Conservation (phyloP, 2,888 invertebrate genomes). For the Xylota segnis region DNA sequence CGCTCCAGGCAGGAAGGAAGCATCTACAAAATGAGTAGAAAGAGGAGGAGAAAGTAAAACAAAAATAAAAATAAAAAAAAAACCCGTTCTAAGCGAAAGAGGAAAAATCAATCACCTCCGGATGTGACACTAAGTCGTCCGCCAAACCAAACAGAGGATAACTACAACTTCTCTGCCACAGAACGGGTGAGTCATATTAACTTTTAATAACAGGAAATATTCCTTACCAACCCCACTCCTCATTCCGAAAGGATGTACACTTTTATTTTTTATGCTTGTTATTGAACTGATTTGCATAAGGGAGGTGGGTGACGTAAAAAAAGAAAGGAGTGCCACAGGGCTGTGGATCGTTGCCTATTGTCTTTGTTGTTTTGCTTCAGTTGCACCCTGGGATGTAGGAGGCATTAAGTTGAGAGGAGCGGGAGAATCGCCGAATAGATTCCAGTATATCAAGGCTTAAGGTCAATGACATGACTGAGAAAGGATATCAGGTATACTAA, state of each 20-base stretch:
- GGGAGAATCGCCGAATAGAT: too few relatives aligned
- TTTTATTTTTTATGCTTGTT: not conserved
- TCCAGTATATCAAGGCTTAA: too few relatives aligned
- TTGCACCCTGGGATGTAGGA: too few relatives aligned
- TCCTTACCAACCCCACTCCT: not conserved
- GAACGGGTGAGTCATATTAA: slow-evolving; percentile 2
- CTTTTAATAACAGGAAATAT: slow-evolving; percentile 43
- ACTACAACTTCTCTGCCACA: slow-evolving; percentile 12
- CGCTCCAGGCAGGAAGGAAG: slow-evolving; percentile 52
- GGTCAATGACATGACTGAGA: too few relatives aligned
- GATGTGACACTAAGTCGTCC: slow-evolving; percentile 53
- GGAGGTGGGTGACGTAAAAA: not conserved
- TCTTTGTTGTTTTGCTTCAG: not conserved
- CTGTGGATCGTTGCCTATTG: not conserved
- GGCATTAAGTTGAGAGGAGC: too few relatives aligned
- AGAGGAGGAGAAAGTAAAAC: slow-evolving; percentile 9
- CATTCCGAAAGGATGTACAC: not conserved
- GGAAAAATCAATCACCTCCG: slow-evolving; percentile 45
- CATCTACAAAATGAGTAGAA: slow-evolving; percentile 48
- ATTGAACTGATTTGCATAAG: not conserved
- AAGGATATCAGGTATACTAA: too few relatives aligned
- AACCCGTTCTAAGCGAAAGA: not conserved
- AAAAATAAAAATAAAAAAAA: slow-evolving; percentile 12
- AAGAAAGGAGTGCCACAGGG: not conserved
- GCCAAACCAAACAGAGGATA: slow-evolving; percentile 38